Base-by-base conservation (phyloP, 2,888 invertebrate genomes). In the Cylloceria caligata region DNA sequence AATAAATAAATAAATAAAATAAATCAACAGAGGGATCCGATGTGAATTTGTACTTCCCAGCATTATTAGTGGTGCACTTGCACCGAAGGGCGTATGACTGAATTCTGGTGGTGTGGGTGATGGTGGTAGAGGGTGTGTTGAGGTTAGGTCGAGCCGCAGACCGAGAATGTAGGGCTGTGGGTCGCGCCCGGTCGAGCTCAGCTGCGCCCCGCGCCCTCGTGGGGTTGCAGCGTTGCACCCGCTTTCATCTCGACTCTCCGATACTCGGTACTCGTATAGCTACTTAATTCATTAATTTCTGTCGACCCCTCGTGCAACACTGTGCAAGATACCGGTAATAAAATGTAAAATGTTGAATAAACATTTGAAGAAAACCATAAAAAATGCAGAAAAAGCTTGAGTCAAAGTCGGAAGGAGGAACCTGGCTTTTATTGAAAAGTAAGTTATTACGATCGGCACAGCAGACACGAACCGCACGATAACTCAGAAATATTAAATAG, bases 141-240 rank as follows among this genome's bases (percentile, higher is more conserved):
- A 90, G 90, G 91, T 92, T 91, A 90, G 92, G 90, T 90, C 88
- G 88, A 87, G 89, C 89, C 90, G 89, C 91, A 89, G 89, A 89
- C 88, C 87, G 87, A 88, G 89, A 91, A 92, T 92, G 91, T 92
- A 92, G 92, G 92, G 92, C 91, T 92, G 91, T 92, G 89, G 92
- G 92, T 92, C 92, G 91, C 90, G 90, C 90, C 89, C 89, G 91
- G 91, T 90, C 88, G 90, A 90, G 91, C 91, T 90, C 90, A 91
- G 91, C 91, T 91, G 90, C 90, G 90, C 88, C 88, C 86, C 89
- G 85, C 87, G 84, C 88, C 76, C 77, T 80, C 68, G 62, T 75
- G 71, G 64, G 77, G 74, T 45, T 69, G 79, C 78, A 74, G 82
- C 84, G 73, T 57, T 73, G 76, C 76, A 68, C 64, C 36, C 69